Conservation (phyloP, 2,888 invertebrate genomes). For the Lepidochitona cinerea region DNA sequence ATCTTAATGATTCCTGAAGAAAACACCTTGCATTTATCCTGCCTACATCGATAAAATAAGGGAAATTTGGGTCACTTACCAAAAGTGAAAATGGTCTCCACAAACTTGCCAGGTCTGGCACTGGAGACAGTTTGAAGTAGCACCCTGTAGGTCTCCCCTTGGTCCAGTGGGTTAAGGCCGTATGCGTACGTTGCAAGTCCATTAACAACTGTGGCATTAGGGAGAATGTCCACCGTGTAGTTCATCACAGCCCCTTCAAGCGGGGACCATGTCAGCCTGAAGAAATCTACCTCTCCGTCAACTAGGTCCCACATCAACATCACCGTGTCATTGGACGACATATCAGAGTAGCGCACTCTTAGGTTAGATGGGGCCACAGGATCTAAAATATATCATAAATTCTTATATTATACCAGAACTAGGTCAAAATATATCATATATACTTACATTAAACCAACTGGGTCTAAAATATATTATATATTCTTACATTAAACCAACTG, state of each 20-base stretch:
- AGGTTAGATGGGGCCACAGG: not conserved
- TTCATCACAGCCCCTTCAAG: not conserved
- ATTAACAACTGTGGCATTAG: not conserved
- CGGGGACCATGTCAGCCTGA: not conserved
- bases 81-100: not conserved
- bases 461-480: too few relatives aligned
- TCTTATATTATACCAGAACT: not conserved
- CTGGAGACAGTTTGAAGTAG: not conserved
- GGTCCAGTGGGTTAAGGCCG: not conserved
- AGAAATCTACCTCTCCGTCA: not conserved
- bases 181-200: not conserved
- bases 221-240: not conserved
- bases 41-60: too few relatives aligned
- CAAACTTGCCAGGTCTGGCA: not conserved
- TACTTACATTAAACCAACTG: not conserved
- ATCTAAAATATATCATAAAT: not conserved
- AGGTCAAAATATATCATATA: not conserved
- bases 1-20: too few relatives aligned
- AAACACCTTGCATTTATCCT: too few relatives aligned
- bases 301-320: not conserved
- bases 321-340: not conserved
- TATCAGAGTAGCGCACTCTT: not conserved
- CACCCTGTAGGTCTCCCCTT: not conserved
- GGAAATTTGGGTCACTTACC: not conserved
- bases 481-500: too few relatives aligned